Conservation (phyloP, 2,888 invertebrate species). For the Elysia crispata region DNA sequence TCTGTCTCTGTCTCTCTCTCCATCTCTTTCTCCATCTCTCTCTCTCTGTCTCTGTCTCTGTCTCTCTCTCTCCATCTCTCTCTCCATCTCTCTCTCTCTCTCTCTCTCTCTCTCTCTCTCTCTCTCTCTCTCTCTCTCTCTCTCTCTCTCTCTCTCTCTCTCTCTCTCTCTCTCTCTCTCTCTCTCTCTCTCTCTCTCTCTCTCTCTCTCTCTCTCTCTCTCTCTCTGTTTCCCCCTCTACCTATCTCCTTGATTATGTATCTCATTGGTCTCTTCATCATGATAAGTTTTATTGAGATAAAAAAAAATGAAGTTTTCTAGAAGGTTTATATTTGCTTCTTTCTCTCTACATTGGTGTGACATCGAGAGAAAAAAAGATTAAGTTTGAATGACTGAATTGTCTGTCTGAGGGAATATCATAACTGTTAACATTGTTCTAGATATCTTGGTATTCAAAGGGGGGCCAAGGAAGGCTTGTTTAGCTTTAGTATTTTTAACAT, state of each 20-base stretch:
- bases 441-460: too few species aligned
- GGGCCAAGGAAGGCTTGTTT: too few species aligned
- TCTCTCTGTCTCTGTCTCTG: not conserved
- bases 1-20: not conserved
- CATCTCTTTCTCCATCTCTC: not conserved
- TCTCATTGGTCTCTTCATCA: too few species aligned
- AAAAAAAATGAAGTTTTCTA: too few species aligned
- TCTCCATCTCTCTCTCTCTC: not conserved
- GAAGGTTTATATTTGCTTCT: too few species aligned
- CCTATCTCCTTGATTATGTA: not conserved
- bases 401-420: too few species aligned
- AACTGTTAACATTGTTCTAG: too few species aligned
- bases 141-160: not conserved
- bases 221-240: not conserved
- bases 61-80: not conserved
- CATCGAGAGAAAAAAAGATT: too few species aligned
- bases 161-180: not conserved
- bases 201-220: slow-evolving; percentile 12
- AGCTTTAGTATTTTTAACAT: too few species aligned
- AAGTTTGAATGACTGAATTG: too few species aligned
- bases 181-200: slow-evolving; percentile 17
- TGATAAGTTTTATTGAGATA: too few species aligned
- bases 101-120: not conserved
- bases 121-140: not conserved
- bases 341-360: too few species aligned